Evolutionary conservation across 2,888 invertebrate species (phyloP).

Genomic region (Agelastica alni): DNA sequence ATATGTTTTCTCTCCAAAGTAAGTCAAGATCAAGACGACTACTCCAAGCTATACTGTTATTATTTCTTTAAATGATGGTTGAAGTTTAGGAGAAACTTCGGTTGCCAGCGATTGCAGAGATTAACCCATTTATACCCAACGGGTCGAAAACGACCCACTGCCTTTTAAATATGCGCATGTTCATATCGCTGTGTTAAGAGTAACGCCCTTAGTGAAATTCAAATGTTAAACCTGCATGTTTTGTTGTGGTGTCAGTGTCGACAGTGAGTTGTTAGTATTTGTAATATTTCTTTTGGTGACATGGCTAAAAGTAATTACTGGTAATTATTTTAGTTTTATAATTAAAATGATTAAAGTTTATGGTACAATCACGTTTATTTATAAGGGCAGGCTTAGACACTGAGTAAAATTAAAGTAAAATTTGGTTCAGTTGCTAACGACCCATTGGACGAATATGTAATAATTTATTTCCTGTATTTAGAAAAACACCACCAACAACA

Average conservation of each 20-base stretch:
- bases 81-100: too few relatives aligned
- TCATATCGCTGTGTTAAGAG: slow-evolving; percentile 9
- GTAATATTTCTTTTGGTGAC: slow-evolving; percentile 10
- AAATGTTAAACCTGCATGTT: not conserved
- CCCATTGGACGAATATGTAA: slow-evolving; percentile 13
- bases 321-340: too few relatives aligned
- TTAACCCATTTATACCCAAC: not conserved
- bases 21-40: too few relatives aligned
- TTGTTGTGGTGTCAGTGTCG: not conserved
- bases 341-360: too few relatives aligned
- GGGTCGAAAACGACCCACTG: not conserved
- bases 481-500: slow-evolving; percentile 15
- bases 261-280: not conserved
- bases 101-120: too few relatives aligned
- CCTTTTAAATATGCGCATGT: not conserved
- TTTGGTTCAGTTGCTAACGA: slow-evolving; percentile 10
- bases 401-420: slow-evolving; percentile 7
- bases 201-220: slow-evolving; percentile 3
- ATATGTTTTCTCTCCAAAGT: too few relatives aligned
- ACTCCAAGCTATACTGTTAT: too few relatives aligned
- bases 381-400: slow-evolving; percentile 2
- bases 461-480: slow-evolving; percentile 15
- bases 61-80: too few relatives aligned
- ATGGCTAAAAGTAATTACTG: too few relatives aligned
- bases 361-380: too few relatives aligned